Base-by-base conservation (phyloP, 2,113 vertebrate genomes). In the Motacilla tschutschensis region DNA sequence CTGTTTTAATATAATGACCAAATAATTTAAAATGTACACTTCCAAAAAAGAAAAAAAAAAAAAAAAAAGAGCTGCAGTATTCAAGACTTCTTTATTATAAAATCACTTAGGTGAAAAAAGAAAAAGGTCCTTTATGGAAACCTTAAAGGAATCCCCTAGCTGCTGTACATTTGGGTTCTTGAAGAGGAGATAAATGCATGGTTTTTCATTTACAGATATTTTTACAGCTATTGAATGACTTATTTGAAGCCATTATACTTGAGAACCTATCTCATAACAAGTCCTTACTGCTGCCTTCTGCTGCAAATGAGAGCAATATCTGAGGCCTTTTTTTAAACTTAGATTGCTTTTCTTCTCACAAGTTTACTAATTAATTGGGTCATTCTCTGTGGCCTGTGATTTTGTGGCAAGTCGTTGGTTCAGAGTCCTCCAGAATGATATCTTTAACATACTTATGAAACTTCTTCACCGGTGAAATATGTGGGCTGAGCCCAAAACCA, bases 401-500 rank as follows among this genome's bases (percentile, higher is more conserved):
- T 93, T 72, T 85, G 33, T 90, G 70, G 43, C 71, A 72, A 65
- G 40, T 79, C 6, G 6, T 53, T 88, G 65, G 47, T 91, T 83
- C 67, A 54, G 28, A 63, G 18, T 31, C 7, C 44, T 88, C 43
- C 76, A 83, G 63, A 93, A 84, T 79, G 48, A 66, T 62, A 38
- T 77, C 69, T 93, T 84, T 71, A 79, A 77, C 75, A 64, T 51
- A 80, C 9, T 79, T 90, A 50, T 8, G 41, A 73, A 75, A 93
- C 46, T 83, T 78, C 29, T 86, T 85, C 67, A 90, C 31, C 33
- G 13, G 83, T 77, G 86, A 94, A 95, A 91, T 88, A 86, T 89
- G 92, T 19, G 46, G 19, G 54, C 53, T 64, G 62, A 90, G 35
- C 93, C 91, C 94, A 96, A 92, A 90, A 85, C 46, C 48, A 94